Evolutionary conservation across 2,888 invertebrate genomes (phyloP), one percentile per base, ranked within the genome.

Genomic region (Diogma glabrata): DNA sequence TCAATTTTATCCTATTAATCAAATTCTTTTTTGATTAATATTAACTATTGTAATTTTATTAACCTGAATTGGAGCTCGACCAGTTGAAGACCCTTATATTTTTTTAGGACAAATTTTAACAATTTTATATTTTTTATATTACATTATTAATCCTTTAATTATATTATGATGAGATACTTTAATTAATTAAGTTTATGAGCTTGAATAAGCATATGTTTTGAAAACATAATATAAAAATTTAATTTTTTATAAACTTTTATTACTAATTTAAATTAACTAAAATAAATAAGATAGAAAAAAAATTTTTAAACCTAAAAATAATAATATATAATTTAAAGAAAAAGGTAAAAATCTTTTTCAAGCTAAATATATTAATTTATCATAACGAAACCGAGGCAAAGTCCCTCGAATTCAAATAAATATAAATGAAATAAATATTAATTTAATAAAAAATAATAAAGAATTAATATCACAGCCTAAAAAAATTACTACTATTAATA

Each of bases 311-410:
- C 75, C 74, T 61, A 75, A 65, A 74, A 72, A 75, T 72, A 78
- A 76, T 62, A 78, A 63, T 67, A 78, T 69, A 73, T 69, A 77
- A 75, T 76, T 77, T 72, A 79, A 76, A 61, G 76, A 75, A 68
- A 79, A 59, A 55, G 78, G 77, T 66, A 82, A 76, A 77, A 76
- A 79, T 56, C 67, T 69, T 59, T 78, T 79, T 75, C 81, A 82
- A 67, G 77, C 74, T 66, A 82, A 75, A 74, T 75, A 74, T 67
- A 84, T 85, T 68, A 84, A 73, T 59, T 80, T 78, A 78, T 84
- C 83, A 78, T 84, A 84, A 22, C 82, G 83, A 74, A 78, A 81
- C 0, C 83, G 84, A 61, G 83, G 84, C 59, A 80, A 74, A 46
- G 79, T 76, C 0, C 78, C 79, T 0, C 82, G 82, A 60, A 78